Percentiles rank a stretch among this genome's conserved stretches.
Evolutionary conservation across 2,113 vertebrate genomes (phyloP).

Genomic region (Ibidorhyncha struthersii): DNA sequence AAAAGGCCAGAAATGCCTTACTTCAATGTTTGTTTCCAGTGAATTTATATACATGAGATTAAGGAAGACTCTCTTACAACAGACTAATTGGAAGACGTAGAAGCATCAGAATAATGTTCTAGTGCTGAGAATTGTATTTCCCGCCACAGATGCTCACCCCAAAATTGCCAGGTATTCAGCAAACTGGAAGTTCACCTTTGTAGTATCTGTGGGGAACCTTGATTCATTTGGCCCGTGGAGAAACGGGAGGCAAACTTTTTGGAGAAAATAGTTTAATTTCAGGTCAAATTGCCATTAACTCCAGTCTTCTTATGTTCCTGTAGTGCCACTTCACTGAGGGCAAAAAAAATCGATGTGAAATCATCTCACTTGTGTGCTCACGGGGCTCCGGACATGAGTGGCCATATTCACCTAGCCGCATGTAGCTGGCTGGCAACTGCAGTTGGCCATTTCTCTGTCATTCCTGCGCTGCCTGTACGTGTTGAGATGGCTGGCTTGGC

Average conservation of each 20-base stretch:
- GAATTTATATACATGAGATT: background rate
- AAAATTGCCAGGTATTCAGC: background rate
- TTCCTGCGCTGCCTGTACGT: fast-evolving
- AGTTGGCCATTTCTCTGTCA: background rate
- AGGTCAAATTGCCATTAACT: background rate
- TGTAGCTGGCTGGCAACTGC: background rate
- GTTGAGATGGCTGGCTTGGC: background rate
- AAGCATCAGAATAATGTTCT: background rate
- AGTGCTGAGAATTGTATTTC: background rate
- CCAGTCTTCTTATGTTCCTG: fast-evolving
- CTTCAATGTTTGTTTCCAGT: background rate
- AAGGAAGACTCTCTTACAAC: background rate
- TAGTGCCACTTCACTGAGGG: background rate
- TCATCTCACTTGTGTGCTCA: background rate
- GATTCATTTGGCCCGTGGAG: background rate
- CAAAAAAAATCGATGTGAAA: background rate
- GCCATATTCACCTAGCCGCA: background rate
- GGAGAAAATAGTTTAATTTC: background rate
- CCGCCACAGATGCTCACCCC: background rate
- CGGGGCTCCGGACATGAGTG: background rate
- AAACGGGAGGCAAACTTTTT: background rate
- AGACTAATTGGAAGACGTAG: background rate
- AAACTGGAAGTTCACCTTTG: background rate
- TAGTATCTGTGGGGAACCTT: background rate
- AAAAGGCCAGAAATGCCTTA: background rate